Base-by-base conservation (phyloP, 2,113 vertebrate genomes). In the Ceyx cyanopectus region DNA sequence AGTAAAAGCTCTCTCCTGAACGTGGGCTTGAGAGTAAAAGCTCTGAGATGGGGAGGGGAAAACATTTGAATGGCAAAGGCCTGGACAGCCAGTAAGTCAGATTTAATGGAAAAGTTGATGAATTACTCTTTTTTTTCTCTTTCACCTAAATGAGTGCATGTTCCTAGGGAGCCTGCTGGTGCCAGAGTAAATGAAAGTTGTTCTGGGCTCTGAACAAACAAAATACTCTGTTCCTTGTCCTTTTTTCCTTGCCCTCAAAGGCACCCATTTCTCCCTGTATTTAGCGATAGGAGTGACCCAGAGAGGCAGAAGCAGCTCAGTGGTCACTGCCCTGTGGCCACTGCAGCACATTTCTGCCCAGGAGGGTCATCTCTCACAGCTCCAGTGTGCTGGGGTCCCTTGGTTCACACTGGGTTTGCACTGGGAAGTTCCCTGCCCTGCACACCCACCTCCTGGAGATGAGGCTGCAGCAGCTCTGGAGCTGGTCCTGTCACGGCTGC, bases 1-100 rank as follows among this genome's bases (percentile, higher is more conserved):
- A 85, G 11, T 63, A 67, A 86, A 91, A 85, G 7, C 13, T 37
- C n/a, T 80, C 78, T 85, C 40, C 51, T 81, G 40, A 92, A 29
- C 10, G 77, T 15, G 5, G 74, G 40, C 20, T 69, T 76, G 37
- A 46, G 22, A 41, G n/a, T 46, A 85, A 91, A 95, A 77, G 13
- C 27, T 87, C 46, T 40, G 32, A 90, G 37, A 81, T 43, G 11
- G 83, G 6, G 46, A 85, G 40, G 17, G 12, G 20, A 79, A 88
- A 81, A 56, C 10, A 45, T 61, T n/a, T 80, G 40, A 85, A 92
- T 88, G 58, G 57, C 19, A 78, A 20, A 63, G 17, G 7, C 14
- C 22, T 81, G 53, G 32, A 66, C 27, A 92, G 34, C 46, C 53
- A 24, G 16, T 24, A 81, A 83, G 29, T 65, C 56, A 69, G 45